Base-by-base conservation (phyloP, 2,888 invertebrate genomes). In the Loripinus fragilis region DNA sequence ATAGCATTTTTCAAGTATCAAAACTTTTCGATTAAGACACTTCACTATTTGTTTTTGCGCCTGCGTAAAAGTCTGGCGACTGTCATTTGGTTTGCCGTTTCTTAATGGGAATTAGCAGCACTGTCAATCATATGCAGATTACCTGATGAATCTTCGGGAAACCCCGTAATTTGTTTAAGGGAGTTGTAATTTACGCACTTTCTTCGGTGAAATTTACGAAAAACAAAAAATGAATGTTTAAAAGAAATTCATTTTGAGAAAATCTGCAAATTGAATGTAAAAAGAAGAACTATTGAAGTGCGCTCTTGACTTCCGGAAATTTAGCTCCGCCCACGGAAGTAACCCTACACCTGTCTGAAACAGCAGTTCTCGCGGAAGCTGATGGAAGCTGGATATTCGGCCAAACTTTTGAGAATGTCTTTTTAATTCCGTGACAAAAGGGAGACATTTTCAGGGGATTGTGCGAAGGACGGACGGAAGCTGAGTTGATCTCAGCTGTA, bases 41-140 rank as follows among this genome's bases (percentile, higher is more conserved):
- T 2, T 60, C 15, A 60, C 60, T 60, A 60, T 60, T 60, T 60
- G 60, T 60, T 60, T 45, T 33, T 10, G 60, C 60, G 2, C 5
- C 30, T 33, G 30, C 3, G 33, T 33, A 60, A 60, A 60, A 60
- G 60, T 60, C 60, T 60, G 60, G 17, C 7, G 23, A 33, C 23
- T 8, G 60, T 60, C 23, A 10, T 60, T 7, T 33, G 60, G 60
- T 23, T 60, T 33, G 55, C 71, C 71, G 55, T 64, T 80, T 76
- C 66, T 76, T 52, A 35, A 12, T 73, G 76, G 76, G 55, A 80
- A 50, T 71, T 28, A 67, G 67, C n/a, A 35, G 66, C 73, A 20
- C 82, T 85, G 85, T 79, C 85, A 85, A 85, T 85, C 82, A 85
- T 85, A 85, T 85, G 85, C 82, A 85, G 82, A 85, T 85, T 52